These are phyloP conservation scores for Erynnis tages DNA, from an alignment of 2,888 invertebrate species.

Conservation along the genomic window DNA sequence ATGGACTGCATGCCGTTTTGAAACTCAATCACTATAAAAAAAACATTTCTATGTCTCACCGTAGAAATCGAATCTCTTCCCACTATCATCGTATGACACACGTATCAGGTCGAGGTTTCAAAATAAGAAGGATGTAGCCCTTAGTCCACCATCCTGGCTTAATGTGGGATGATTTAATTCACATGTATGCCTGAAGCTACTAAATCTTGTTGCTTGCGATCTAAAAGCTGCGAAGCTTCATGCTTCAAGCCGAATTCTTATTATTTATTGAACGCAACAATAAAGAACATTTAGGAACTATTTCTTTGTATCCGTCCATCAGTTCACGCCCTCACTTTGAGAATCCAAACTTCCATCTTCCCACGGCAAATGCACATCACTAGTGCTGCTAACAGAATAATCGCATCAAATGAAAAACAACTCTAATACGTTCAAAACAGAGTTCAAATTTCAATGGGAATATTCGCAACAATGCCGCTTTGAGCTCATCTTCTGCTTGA, in stretches of 20 bases:
- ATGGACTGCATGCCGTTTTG: no score
- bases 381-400: conserved; percentile 33
- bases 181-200: no score
- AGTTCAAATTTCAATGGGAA: conserved; percentile 23
- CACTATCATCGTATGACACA: no score
- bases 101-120: no score
- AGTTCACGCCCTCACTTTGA: conserved; percentile 56
- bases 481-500: conserved; percentile 15
- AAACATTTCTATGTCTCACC: no score
- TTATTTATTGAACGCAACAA: conserved; percentile 1
- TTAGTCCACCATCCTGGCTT: no score
- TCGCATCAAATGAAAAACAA: conserved; percentile 38
- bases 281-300: conserved; percentile 23
- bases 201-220: no score
- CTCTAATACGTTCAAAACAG: conserved; percentile 32
- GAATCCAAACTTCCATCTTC: conserved; percentile 64
- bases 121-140: no score
- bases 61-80: no score
- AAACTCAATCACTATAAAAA: no score
- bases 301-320: conserved; percentile 51
- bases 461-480: conserved; percentile 8
- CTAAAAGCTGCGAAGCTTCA: no score
- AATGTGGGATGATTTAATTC: no score
- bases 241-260: not conserved
- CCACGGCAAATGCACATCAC: conserved; percentile 70